phyloP scores from a whole-genome alignment of 2,888 invertebrate species.

The Drosophila multiciliata region DNA sequence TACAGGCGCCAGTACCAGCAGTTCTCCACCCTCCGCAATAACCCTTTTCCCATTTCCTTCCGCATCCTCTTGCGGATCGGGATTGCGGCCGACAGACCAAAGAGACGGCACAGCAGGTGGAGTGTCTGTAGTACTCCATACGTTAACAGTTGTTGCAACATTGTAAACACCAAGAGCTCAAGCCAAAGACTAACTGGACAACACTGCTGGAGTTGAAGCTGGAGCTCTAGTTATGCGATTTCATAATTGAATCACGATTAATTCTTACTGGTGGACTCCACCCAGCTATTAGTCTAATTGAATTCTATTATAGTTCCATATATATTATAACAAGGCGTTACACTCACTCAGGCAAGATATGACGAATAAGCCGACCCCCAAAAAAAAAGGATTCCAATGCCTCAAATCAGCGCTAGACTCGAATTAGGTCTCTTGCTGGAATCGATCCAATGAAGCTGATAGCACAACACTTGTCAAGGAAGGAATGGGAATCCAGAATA shows the following conservation, averaged over 20 bases:
- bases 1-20: constrained; percentile 56
- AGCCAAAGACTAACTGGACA: constrained; percentile 25
- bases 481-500: background rate
- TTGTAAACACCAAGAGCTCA: constrained; percentile 12
- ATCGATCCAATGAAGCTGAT: background rate
- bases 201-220: no score
- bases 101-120: constrained; percentile 44
- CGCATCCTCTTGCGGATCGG: background rate
- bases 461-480: no score
- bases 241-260: constrained; percentile 40
- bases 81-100: constrained; percentile 47
- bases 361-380: background rate
- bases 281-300: constrained; percentile 70
- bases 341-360: constrained; percentile 31
- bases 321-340: constrained; percentile 43
- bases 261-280: no score
- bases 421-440: background rate
- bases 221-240: constrained; percentile 16
- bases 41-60: background rate
- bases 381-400: constrained; percentile 34
- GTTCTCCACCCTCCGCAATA: background rate
- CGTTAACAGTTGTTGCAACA: constrained; percentile 31
- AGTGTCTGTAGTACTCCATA: constrained; percentile 31
- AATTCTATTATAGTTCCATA: constrained; percentile 47
- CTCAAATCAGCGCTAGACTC: no score